Conservation (phyloP, 2,113 vertebrate species). For the Siniperca knerii region DNA sequence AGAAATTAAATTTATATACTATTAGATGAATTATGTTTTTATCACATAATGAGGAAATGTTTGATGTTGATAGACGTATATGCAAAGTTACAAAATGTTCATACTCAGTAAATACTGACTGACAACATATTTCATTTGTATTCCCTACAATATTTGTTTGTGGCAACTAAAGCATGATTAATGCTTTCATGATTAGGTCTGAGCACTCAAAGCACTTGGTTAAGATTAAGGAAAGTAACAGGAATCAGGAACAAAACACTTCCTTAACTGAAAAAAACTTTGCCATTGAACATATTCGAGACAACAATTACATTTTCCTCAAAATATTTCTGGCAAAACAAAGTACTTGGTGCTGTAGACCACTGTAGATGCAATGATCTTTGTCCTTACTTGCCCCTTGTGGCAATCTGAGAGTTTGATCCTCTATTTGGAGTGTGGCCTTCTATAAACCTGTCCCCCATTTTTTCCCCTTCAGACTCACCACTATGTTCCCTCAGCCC, state of each 20-base stretch:
- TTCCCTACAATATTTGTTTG: too few relatives aligned
- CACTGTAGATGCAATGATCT: not conserved
- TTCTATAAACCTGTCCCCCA: not conserved
- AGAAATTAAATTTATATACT: not conserved
- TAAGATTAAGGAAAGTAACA: not conserved
- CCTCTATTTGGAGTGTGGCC: not conserved
- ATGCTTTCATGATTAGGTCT: not conserved
- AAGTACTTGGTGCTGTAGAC: not conserved
- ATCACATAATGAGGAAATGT: not conserved
- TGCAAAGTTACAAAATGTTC: not conserved
- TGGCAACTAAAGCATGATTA: too few relatives aligned
- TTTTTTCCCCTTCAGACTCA: not conserved
- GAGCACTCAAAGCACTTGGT: not conserved
- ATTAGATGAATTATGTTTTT: not conserved
- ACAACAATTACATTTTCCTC: not conserved
- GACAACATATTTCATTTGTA: not conserved
- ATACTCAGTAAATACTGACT: too few relatives aligned
- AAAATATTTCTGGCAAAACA: not conserved
- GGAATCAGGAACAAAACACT: not conserved
- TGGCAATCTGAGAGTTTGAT: not conserved
- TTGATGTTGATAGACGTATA: too few relatives aligned
- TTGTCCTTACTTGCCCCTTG: too few relatives aligned
- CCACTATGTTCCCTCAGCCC: not conserved
- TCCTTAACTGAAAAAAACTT: too few relatives aligned
- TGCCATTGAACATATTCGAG: not conserved